Evolutionary conservation across 2,888 invertebrate species (phyloP), one percentile per base, ranked within the genome.

Genomic region (Bugula neritina): DNA sequence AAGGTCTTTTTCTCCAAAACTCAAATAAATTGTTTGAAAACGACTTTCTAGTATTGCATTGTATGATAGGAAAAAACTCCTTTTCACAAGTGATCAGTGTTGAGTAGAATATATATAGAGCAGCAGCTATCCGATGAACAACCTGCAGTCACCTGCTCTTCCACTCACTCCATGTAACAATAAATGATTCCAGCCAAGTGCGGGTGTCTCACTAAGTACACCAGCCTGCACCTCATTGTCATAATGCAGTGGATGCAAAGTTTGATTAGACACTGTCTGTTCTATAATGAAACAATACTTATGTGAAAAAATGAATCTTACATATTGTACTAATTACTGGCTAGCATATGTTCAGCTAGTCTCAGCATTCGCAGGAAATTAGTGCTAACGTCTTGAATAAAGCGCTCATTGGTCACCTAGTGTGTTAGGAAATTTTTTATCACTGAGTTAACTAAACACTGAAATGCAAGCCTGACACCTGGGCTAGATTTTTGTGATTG

Each of bases 261-360:
- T 13, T 31, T 13, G 31, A 34, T 31, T 63, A 63, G 21, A 55
- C 3, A 13, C 27, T 31, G 63, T 63, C 63, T 63, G 63, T 27
- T 63, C 63, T 34, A 21, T 34, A 63, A 34, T 63, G 63, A 63
- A 63, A 63, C 63, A 63, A 63, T 63, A 63, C 63, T 63, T 63
- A 63, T 63, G 31, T 63, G 63, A 29, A 63, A 63, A 63, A 63
- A 31, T 2, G 63, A 63, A 63, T 63, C 63, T 63, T 63, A 63
- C 63, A 63, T 63, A 63, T 63, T 63, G 63, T 25, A 63, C 63
- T 63, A 63, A 63, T 63, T 63, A 63, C 63, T 63, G 63, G 63
- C 63, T 63, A 34, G 63, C 63, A 63, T 63, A 63, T 63, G 63
- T 63, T 63, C 31, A 3, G 21, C 63, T 63, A 63, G 63, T 63